phyloP scores from a whole-genome alignment of 1,140 invertebrate genomes.

The Muscidifurax raptorellus region DNA sequence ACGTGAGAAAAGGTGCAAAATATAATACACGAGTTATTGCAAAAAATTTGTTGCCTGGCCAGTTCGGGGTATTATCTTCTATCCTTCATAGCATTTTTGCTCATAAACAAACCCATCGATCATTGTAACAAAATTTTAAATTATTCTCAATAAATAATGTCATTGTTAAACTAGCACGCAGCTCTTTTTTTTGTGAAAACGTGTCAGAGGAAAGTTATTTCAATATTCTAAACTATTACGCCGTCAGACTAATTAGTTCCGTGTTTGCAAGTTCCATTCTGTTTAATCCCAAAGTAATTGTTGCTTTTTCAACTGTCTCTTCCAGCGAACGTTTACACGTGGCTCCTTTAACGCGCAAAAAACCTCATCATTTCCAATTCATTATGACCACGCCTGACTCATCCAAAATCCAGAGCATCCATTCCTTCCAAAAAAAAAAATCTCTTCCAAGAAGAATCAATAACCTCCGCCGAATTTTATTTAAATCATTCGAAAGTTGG shows the following conservation, averaged over 20 bases:
- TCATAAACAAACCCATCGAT: too few species aligned
- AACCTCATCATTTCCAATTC: background rate
- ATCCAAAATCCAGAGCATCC: background rate
- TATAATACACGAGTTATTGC: background rate
- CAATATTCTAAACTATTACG: background rate
- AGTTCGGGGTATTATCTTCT: background rate
- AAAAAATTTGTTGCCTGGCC: background rate
- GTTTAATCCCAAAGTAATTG: conserved; percentile 3
- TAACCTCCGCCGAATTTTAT: background rate
- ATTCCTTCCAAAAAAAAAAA: background rate
- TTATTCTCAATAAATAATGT: too few species aligned
- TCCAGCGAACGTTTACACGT: too few species aligned
- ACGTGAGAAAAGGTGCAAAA: background rate
- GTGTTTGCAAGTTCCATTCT: background rate
- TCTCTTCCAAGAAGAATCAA: background rate
- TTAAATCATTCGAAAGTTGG: conserved; percentile 42
- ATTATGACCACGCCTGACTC: background rate
- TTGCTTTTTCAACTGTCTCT: background rate
- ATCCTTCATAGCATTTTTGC: background rate
- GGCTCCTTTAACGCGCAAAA: too few species aligned
- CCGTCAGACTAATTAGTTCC: conserved; percentile 31
- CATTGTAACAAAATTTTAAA: too few species aligned
- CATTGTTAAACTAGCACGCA: background rate
- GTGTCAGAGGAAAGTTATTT: background rate
- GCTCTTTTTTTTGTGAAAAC: background rate